Percentiles rank a stretch among this genome's conserved stretches.
Evolutionary conservation across 2,113 vertebrate genomes (phyloP).

Genomic region (Isurus oxyrinchus): DNA sequence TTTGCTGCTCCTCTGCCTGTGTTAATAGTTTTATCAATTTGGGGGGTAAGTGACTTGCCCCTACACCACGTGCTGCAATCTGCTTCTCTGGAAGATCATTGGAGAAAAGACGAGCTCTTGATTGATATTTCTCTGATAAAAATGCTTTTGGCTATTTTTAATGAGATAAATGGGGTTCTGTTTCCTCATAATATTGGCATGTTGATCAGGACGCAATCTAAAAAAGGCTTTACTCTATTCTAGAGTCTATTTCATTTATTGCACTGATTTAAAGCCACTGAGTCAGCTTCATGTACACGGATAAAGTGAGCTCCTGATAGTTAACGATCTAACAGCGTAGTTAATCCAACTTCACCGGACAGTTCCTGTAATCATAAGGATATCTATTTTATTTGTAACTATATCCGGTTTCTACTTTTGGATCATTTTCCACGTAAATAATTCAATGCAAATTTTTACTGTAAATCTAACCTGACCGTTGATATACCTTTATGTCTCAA

Average conservation of each 20-base stretch:
- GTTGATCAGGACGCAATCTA: neutral
- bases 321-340: neutral
- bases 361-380: neutral
- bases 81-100: neutral
- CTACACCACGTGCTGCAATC: neutral
- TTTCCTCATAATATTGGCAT: neutral
- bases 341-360: neutral
- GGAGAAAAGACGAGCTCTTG: neutral
- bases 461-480: neutral
- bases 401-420: neutral
- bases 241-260: neutral
- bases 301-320: neutral
- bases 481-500: neutral
- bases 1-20: neutral
- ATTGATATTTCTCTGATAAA: neutral
- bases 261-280: neutral
- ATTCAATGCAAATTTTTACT: neutral
- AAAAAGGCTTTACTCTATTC: neutral
- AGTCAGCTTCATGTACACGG: neutral
- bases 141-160: neutral
- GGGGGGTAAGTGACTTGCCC: neutral
- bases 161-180: neutral
- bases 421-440: neutral
- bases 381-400: too few relatives aligned
- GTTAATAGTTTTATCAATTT: neutral